These are phyloP conservation scores for Pycnonotus jocosus DNA, from an alignment of 2,113 vertebrate genomes.

Conservation along the genomic window DNA sequence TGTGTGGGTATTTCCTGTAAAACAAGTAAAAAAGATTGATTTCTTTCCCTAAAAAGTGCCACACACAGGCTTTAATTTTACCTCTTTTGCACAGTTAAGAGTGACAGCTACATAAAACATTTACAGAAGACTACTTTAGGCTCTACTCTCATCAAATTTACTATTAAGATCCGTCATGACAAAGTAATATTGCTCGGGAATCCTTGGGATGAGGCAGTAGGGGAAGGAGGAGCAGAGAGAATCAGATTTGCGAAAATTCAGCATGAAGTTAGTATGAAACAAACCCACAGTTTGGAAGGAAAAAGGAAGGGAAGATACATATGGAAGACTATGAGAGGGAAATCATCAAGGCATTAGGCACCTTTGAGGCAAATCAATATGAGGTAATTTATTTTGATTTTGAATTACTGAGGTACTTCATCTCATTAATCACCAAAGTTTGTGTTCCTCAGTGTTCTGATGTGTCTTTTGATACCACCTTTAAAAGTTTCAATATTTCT, in stretches of 20 bases:
- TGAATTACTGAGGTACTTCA: background rate
- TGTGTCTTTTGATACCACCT: background rate
- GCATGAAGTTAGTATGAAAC: background rate
- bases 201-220: background rate
- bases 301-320: background rate
- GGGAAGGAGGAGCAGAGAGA: background rate
- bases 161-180: background rate
- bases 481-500: background rate
- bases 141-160: background rate
- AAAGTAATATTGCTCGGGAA: background rate
- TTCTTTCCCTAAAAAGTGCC: background rate
- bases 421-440: accelerated
- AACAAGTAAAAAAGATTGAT: accelerated
- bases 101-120: background rate
- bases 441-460: background rate
- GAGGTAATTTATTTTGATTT: background rate
- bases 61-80: background rate
- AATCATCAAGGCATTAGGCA: background rate
- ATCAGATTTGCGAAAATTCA: background rate
- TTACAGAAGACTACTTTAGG: background rate
- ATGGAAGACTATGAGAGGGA: background rate
- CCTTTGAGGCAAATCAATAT: background rate
- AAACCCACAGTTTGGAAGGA: background rate
- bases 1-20: background rate
- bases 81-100: background rate